These are phyloP conservation scores for Anguilla rostrata DNA, from an alignment of 2,113 vertebrate genomes.

Conservation along the genomic window DNA sequence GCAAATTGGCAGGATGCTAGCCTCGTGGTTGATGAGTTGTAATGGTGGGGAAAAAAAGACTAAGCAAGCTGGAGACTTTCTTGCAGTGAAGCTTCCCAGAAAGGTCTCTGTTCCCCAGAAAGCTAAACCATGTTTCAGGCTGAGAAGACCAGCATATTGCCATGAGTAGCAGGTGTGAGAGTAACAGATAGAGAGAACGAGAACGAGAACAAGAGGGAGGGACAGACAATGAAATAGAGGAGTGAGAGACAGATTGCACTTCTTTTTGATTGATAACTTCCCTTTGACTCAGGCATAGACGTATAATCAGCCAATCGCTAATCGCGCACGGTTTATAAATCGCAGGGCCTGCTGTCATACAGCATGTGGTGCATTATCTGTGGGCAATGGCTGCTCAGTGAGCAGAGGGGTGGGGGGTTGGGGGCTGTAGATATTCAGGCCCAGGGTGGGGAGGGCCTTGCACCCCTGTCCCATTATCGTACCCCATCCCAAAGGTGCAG, in stretches of 20 bases:
- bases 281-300: constrained; percentile 61
- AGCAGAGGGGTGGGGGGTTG: constrained; percentile 5
- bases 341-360: constrained; percentile 41
- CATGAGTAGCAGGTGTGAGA: constrained; percentile 69
- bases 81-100: too few relatives aligned
- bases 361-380: constrained; percentile 26
- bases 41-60: background rate
- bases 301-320: constrained; percentile 58
- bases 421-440: background rate
- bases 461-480: background rate
- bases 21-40: background rate
- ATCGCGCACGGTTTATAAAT: constrained; percentile 61
- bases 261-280: constrained; percentile 58
- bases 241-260: constrained; percentile 55
- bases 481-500: background rate
- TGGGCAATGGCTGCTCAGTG: constrained; percentile 23
- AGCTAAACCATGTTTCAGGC: constrained; percentile 24
- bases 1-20: background rate
- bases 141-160: constrained; percentile 57
- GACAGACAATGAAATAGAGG: constrained; percentile 36
- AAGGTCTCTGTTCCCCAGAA: too few relatives aligned
- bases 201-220: background rate
- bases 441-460: too few relatives aligned
- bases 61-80: too few relatives aligned
- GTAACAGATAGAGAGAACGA: constrained; percentile 43